Evolutionary conservation across 2,113 vertebrate genomes (phyloP).

Genomic region (Turnix velox): DNA sequence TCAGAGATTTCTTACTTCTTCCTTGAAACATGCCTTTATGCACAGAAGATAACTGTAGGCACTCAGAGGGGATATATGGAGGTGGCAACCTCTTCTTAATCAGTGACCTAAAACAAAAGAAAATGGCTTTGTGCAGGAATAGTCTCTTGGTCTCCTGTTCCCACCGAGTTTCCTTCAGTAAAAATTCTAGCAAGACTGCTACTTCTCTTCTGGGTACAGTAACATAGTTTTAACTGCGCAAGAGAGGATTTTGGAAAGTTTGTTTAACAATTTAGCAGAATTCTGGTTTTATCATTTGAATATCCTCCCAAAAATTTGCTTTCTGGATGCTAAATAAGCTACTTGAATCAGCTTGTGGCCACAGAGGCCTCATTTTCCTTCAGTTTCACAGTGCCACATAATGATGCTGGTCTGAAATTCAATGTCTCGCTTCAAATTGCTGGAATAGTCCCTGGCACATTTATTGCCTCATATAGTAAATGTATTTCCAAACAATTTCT

Average conservation of each 20-base stretch:
- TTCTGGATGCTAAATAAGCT: neutral
- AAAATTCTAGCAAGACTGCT: neutral
- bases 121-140: neutral
- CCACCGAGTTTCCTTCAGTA: neutral
- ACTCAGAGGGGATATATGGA: neutral
- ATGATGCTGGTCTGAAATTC: neutral
- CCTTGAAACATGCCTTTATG: constrained; percentile 26
- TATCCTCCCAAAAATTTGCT: neutral
- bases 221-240: neutral
- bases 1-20: constrained; percentile 29
- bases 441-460: rapidly evolving
- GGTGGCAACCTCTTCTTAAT: neutral
- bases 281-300: neutral
- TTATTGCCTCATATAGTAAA: neutral
- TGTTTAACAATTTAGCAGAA: neutral
- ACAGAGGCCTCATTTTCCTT: neutral
- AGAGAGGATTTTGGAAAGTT: neutral
- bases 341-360: neutral
- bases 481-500: neutral
- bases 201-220: neutral
- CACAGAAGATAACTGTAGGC: neutral
- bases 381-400: neutral
- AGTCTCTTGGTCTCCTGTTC: neutral
- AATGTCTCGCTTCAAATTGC: neutral
- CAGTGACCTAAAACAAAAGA: neutral